A percentile compares a stretch with the other conserved stretches of the same genome.
These are phyloP conservation scores for Lagorchestes hirsutus DNA, from an alignment of 2,797 vertebrate genomes.

Conservation along the genomic window DNA sequence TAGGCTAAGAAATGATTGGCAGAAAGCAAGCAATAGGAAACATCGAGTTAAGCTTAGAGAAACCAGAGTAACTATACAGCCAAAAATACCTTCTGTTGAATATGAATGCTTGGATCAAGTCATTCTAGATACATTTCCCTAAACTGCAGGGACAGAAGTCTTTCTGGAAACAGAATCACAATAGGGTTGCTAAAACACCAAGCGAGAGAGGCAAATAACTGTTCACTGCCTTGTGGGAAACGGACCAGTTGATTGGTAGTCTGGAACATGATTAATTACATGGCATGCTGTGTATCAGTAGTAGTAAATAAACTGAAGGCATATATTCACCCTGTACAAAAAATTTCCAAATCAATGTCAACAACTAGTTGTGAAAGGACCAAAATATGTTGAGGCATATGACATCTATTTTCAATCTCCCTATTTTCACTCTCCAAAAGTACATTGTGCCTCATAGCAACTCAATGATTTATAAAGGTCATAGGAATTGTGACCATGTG, in stretches of 20 bases:
- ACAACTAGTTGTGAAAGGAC: slow-evolving; percentile 14
- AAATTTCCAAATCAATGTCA: slow-evolving; percentile 62
- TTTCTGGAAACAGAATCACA: slow-evolving; percentile 85
- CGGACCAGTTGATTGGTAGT: slow-evolving; percentile 69
- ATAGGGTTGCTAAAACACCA: slow-evolving; percentile 76
- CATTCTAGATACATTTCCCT: slow-evolving; percentile 84
- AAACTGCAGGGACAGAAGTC: slow-evolving; percentile 83
- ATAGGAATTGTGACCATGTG: not conserved
- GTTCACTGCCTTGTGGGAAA: slow-evolving; percentile 70
- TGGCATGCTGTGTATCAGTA: slow-evolving; percentile 31
- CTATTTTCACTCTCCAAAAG: slow-evolving; percentile 42
- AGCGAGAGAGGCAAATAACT: slow-evolving; percentile 74
- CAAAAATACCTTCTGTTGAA: slow-evolving; percentile 87
- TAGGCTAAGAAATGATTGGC: slow-evolving; percentile 82
- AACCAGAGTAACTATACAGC: slow-evolving; percentile 77
- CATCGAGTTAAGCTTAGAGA: slow-evolving; percentile 76
- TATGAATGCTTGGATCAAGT: slow-evolving; percentile 86
- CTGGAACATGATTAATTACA: slow-evolving; percentile 74
- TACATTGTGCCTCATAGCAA: not conserved
- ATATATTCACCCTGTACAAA: slow-evolving; percentile 58
- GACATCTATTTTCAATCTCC: slow-evolving; percentile 1
- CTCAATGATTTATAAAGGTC: slow-evolving; percentile 51
- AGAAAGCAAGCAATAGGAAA: slow-evolving; percentile 82
- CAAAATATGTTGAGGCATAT: slow-evolving; percentile 34
- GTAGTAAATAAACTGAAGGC: slow-evolving; percentile 67